Evolutionary conservation across 2,888 invertebrate genomes (phyloP).

Genomic region (Dolichopus griseipennis): DNA sequence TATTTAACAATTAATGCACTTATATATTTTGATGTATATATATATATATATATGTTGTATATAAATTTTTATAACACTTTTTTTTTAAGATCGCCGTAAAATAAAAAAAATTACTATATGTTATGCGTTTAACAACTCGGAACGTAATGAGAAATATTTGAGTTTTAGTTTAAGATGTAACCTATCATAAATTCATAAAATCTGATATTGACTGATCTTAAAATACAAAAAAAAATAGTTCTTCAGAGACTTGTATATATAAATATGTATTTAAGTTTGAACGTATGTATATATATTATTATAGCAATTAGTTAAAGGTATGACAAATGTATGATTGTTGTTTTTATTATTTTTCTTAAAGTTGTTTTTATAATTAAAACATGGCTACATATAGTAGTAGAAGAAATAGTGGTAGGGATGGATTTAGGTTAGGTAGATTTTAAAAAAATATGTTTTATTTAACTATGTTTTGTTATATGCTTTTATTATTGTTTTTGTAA

Average conservation of each 20-base stretch:
- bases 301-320: too few relatives aligned
- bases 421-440: not conserved
- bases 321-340: too few relatives aligned
- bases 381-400: not conserved
- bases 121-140: constrained; percentile 6
- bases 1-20: too few relatives aligned
- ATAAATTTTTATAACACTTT: not conserved
- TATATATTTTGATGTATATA: too few relatives aligned
- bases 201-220: not conserved
- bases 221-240: not conserved
- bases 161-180: not conserved
- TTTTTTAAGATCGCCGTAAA: not conserved
- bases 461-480: too few relatives aligned
- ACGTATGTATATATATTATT: too few relatives aligned
- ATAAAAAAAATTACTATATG: not conserved
- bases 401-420: not conserved
- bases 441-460: too few relatives aligned
- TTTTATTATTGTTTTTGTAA: too few relatives aligned
- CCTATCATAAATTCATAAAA: constrained; percentile 1
- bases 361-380: not conserved
- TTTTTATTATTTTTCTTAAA: too few relatives aligned
- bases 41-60: too few relatives aligned
- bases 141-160: constrained; percentile 7
- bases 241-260: not conserved
- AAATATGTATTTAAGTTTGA: not conserved